Evolutionary conservation across 2,888 invertebrate genomes (phyloP), one percentile per base, ranked within the genome.

Genomic region (Patella ulyssiponensis): DNA sequence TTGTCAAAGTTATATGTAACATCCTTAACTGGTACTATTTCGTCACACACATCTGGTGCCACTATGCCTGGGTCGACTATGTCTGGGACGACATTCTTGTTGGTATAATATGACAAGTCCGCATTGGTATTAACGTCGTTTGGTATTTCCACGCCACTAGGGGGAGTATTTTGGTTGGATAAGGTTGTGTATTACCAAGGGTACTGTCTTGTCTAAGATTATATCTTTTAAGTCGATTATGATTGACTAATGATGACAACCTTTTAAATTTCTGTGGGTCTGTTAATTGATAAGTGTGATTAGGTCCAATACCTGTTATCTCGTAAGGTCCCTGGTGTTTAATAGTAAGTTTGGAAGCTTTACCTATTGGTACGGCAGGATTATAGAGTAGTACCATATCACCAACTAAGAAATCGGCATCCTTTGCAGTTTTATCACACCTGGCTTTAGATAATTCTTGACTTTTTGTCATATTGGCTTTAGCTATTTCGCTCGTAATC

Each of bases 401-500:
- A 33, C 14, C n/a, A 70, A 27, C 15, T 14, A 14, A 12, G 20
- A 27, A 70, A 17, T 12, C 20, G 12, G 23, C 15, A 15, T 12
- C 17, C 54, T 54, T 54, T 17, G 54, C 14, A 27, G 12, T 70
- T 70, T 70, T 12, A 70, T 70, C 70, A 70, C 3, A 72, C 14
- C 15, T 15, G 23, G 15, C 27, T 20, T 72, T 72, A 20, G 53
- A 53, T 12, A 20, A 15, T 53, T 17, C 17, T 73, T 73, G 73
- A 20, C 52, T 27, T 5, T 73, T 17, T 56, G 44, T 17, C 20
- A 73, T 73, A n/a, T 73, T 73, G 20, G 44, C n/a, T 17, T 51
- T 73, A 9, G 73, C 73, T 20, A 73, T 73, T n/a, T 52, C 17
- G 15, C 53, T 73, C n/a, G 73, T 20, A n/a, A 20, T 9, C 20